These are phyloP conservation scores for Actinemys pallida DNA, from an alignment of 2,113 vertebrate genomes.

Conservation along the genomic window DNA sequence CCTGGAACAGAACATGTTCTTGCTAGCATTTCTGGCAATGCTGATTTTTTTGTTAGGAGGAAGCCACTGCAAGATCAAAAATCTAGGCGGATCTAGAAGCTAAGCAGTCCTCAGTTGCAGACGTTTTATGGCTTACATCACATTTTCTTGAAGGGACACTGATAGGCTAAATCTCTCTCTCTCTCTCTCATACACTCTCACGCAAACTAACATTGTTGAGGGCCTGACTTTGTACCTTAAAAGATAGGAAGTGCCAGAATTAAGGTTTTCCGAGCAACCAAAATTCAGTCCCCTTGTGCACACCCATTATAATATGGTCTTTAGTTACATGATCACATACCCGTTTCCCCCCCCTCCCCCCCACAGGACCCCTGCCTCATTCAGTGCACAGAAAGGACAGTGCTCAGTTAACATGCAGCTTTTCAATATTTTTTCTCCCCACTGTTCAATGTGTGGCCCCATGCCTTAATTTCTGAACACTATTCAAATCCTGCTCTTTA, in stretches of 20 bases:
- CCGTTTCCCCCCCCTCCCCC: neutral
- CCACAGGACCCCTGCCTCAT: too few species aligned
- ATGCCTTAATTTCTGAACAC: too few species aligned
- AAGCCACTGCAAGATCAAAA: neutral
- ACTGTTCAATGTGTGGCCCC: too few species aligned
- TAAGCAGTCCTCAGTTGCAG: neutral
- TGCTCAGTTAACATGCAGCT: too few species aligned
- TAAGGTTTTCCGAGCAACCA: neutral
- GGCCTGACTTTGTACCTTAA: too few species aligned
- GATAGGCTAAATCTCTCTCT: neutral
- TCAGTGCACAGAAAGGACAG: too few species aligned
- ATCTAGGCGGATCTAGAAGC: neutral
- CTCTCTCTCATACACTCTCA: too few species aligned
- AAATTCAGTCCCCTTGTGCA: neutral
- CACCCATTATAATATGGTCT: neutral
- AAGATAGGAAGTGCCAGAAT: neutral
- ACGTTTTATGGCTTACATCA: neutral
- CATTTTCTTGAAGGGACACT: neutral
- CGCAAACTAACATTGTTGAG: too few species aligned
- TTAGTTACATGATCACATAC: neutral
- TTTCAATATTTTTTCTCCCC: too few species aligned
- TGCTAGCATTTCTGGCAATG: neutral
- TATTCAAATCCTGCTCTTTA: too few species aligned
- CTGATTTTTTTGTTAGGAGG: neutral
- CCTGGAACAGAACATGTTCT: neutral